These are phyloP conservation scores for Toxostoma redivivum DNA, from an alignment of 2,113 vertebrate genomes.

Conservation along the genomic window DNA sequence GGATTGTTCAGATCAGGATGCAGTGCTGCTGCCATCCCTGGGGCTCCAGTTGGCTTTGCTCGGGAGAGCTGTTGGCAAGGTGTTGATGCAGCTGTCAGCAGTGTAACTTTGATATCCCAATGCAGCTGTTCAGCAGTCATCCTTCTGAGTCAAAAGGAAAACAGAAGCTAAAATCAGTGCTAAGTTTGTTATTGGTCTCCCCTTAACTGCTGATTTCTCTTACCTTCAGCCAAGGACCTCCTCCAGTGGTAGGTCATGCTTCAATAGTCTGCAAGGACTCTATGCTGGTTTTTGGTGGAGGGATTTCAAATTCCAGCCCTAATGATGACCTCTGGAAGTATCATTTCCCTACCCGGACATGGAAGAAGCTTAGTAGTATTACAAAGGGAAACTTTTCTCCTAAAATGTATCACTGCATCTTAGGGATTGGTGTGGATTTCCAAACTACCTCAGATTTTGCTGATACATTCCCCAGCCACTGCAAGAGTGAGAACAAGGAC, in stretches of 20 bases:
- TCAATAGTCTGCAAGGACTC: constrained; percentile 75
- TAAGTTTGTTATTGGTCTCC: not conserved
- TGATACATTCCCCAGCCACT: not conserved
- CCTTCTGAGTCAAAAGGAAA: not conserved
- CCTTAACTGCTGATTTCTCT: constrained; percentile 12
- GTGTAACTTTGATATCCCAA: not conserved
- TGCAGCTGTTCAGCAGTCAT: not conserved
- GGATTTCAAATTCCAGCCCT: constrained; percentile 67
- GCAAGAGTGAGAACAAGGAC: not conserved
- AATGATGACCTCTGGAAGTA: constrained; percentile 77
- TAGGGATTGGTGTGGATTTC: constrained; percentile 75
- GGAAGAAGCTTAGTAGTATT: constrained; percentile 69
- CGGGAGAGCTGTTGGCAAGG: not conserved
- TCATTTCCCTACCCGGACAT: constrained; percentile 70
- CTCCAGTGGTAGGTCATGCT: constrained; percentile 80
- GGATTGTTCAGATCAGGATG: not conserved
- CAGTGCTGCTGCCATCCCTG: not conserved
- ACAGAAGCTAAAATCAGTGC: not conserved
- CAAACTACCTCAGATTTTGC: not conserved
- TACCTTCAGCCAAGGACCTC: constrained; percentile 77
- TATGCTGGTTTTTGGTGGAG: constrained; percentile 85
- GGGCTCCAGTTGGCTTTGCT: not conserved
- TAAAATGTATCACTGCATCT: constrained; percentile 79
- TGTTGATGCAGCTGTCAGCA: not conserved
- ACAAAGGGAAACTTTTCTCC: constrained; percentile 53